Percentiles rank a stretch among this genome's conserved stretches.
phyloP scores from a whole-genome alignment of 1,140 invertebrate genomes.

The Danaus melanippus region DNA sequence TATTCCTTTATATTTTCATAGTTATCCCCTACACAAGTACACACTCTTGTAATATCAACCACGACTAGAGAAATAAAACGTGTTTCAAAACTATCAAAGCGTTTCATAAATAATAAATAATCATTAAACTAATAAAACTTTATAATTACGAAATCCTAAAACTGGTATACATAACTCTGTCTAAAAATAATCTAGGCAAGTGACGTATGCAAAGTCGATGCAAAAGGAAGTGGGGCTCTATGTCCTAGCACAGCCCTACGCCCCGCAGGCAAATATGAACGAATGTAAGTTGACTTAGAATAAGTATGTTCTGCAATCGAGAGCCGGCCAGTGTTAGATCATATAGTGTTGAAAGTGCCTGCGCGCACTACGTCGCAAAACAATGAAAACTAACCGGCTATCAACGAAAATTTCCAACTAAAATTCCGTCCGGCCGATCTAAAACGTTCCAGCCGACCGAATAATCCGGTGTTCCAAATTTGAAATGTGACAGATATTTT shows the following conservation, averaged over 20 bases:
- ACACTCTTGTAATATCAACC: too few species aligned
- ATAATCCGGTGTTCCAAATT: constrained; percentile 30
- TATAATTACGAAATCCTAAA: too few species aligned
- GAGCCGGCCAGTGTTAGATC: constrained; percentile 70
- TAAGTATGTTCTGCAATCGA: constrained; percentile 71
- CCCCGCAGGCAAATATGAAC: constrained; percentile 71
- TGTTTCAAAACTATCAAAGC: too few species aligned
- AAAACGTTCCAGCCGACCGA: constrained; percentile 31
- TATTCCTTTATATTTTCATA: too few species aligned
- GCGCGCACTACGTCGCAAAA: constrained; percentile 53
- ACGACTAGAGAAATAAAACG: too few species aligned
- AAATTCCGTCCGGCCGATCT: constrained; percentile 20
- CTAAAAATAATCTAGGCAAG: constrained; percentile 17
- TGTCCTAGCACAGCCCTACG: constrained; percentile 61
- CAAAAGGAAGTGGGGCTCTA: constrained; percentile 26
- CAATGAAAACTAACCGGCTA: constrained; percentile 58
- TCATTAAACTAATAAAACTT: too few species aligned
- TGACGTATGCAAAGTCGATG: constrained; percentile 18
- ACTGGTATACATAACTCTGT: too few species aligned
- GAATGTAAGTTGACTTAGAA: constrained; percentile 73
- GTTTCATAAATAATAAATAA: too few species aligned
- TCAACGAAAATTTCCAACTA: constrained; percentile 49
- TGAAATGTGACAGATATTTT: constrained; percentile 40
- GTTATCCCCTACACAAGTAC: too few species aligned
- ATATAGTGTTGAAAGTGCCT: constrained; percentile 70